phyloP scores from a whole-genome alignment of 2,113 vertebrate genomes.

The Thalassarche chlororhynchos region DNA sequence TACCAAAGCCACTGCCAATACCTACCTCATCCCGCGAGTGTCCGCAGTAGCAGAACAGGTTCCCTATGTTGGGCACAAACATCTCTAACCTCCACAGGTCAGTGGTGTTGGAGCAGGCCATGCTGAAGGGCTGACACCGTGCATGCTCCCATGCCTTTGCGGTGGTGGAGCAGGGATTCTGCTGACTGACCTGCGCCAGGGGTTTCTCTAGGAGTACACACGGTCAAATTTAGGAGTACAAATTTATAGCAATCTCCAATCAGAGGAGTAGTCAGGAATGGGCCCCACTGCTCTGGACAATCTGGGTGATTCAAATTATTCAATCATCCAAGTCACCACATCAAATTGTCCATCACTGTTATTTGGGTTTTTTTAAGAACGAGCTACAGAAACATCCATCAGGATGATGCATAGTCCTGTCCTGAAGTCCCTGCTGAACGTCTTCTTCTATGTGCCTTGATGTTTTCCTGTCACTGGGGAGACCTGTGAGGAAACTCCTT shows the following conservation, averaged over 20 bases:
- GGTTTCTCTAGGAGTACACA: not conserved
- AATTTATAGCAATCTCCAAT: not conserved
- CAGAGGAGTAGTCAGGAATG: not conserved
- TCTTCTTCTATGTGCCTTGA: not conserved
- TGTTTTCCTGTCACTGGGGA: not conserved
- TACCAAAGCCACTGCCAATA: not conserved
- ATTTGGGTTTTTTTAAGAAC: not conserved
- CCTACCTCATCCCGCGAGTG: fast-evolving
- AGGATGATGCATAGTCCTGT: not conserved
- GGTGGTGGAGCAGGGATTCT: not conserved
- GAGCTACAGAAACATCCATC: not conserved
- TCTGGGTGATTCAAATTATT: not conserved
- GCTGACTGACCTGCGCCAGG: not conserved
- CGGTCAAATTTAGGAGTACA: not conserved
- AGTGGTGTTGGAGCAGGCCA: not conserved
- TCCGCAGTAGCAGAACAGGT: not conserved
- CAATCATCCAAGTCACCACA: not conserved
- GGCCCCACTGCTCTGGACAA: not conserved
- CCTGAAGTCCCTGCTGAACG: not conserved
- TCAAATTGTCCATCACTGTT: not conserved
- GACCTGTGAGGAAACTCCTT: not conserved
- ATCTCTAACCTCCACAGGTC: not conserved
- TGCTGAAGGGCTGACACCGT: not conserved
- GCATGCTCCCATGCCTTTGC: not conserved
- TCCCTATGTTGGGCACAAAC: not conserved